Conservation (phyloP, 2,113 vertebrate genomes). For the Seriola quinqueradiata region DNA sequence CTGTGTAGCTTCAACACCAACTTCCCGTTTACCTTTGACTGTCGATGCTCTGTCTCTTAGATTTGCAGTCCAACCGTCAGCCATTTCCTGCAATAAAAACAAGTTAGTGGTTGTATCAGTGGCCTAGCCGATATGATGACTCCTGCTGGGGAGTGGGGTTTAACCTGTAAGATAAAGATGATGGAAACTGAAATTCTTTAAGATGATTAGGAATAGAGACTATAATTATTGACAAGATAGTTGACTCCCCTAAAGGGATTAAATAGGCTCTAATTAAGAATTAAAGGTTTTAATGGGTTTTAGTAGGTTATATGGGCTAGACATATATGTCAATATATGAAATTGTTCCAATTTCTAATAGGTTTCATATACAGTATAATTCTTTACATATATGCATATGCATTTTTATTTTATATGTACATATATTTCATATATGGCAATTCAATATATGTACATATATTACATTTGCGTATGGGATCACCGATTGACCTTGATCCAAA, state of each 20-base stretch:
- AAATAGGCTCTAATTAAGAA: too few relatives aligned
- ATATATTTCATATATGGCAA: too few relatives aligned
- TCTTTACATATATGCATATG: background rate
- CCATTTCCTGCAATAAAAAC: slow-evolving; percentile 58
- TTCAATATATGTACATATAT: too few relatives aligned
- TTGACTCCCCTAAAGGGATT: background rate
- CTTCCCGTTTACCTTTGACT: slow-evolving; percentile 60
- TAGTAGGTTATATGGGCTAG: too few relatives aligned
- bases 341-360: too few relatives aligned
- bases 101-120: background rate
- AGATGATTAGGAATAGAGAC: too few relatives aligned
- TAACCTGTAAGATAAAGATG: background rate
- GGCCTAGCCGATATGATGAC: too few relatives aligned
- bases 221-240: background rate
- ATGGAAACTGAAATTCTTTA: background rate
- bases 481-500: background rate
- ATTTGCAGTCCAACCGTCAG: background rate
- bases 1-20: background rate
- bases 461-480: background rate
- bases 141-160: too few relatives aligned
- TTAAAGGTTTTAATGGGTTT: too few relatives aligned
- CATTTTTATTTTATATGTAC: background rate
- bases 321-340: too few relatives aligned
- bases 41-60: background rate
- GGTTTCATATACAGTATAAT: too few relatives aligned